Evolutionary conservation across 2,888 invertebrate genomes (phyloP).

Genomic region (Macrostomum cliftonense): DNA sequence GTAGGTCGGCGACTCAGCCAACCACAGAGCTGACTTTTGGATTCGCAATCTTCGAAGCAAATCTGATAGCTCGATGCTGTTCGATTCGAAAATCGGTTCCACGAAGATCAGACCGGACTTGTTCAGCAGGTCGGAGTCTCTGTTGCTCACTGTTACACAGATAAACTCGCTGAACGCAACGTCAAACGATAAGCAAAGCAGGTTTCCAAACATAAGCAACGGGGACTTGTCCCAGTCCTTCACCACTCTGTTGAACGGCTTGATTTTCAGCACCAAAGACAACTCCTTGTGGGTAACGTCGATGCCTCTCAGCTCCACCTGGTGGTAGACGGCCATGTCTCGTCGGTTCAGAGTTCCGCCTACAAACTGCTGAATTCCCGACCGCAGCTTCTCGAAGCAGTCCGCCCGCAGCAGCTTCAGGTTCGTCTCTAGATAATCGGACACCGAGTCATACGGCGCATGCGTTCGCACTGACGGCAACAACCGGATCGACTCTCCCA

Average conservation of each 20-base stretch:
- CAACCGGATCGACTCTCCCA: too few species aligned
- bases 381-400: conserved; percentile 9
- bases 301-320: conserved; percentile 5
- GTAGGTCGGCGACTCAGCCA: too few species aligned
- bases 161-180: conserved; percentile 11
- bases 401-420: conserved; percentile 12
- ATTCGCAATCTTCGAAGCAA: too few species aligned
- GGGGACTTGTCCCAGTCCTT: conserved; percentile 10
- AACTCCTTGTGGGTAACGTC: conserved; percentile 1
- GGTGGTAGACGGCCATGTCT: conserved; percentile 13
- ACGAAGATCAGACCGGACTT: conserved; percentile 7
- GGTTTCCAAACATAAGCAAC: conserved; percentile 13
- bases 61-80: background rate
- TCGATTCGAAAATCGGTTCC: conserved; percentile 9
- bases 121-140: conserved; percentile 7
- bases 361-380: conserved; percentile 5
- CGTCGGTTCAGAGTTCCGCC: conserved; percentile 9
- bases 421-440: too few species aligned
- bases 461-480: too few species aligned
- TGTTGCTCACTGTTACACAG: conserved; percentile 12
- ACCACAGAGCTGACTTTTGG: too few species aligned
- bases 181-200: conserved; percentile 12
- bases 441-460: too few species aligned
- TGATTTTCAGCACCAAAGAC: conserved; percentile 7
- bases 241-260: conserved; percentile 4